Base-by-base conservation (phyloP, 2,113 vertebrate species). In the Spermophilus dauricus region DNA sequence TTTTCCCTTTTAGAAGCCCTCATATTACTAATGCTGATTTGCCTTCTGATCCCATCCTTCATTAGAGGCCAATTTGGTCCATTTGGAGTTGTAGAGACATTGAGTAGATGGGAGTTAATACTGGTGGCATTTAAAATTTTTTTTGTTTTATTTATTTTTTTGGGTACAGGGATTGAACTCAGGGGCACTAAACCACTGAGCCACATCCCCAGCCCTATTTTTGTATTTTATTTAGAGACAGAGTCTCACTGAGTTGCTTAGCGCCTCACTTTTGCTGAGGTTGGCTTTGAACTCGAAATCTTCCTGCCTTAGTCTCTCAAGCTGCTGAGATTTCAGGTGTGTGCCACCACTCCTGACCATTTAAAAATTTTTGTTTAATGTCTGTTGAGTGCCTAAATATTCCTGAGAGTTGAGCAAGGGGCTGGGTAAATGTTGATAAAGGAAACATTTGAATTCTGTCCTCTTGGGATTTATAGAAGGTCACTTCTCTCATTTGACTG, bases 11-110 rank as follows among this genome's bases (percentile, higher is more conserved):
- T 45, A 45, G 45, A 45, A 45, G 45, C 45, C 34, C 22, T 95
- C 22, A 37, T 86, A 75, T 82, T 53, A 30, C 77, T 86, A 34
- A 51, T 77, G 56, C 20, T 26, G 28, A n/a, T 56, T 70, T 26
- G 37, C 95, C 32, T 95, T 95, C 75, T 90, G 42, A 77, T 58
- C 86, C 48, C 42, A 65, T 90, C 56, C 24, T 94, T 8, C 65
- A 22, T 48, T 32, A 65, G 48, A 70, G 51, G 69, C 75, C 53
- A 77, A 4, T 82, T 90, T 65, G 86, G 76, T 56, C 0, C 2
- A 56, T 86, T 82, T 58, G 45, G 72, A 73, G 28, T 93, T 28
- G 3, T 5, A 91, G 90, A 86, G n/a, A 51, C 48, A 11, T 51
- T 51, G 48, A 51, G 48, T 51, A 51, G 12, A 67, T 89, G 73